Base-by-base conservation (phyloP, 2,113 vertebrate genomes). In the Puntigrus tetrazona region DNA sequence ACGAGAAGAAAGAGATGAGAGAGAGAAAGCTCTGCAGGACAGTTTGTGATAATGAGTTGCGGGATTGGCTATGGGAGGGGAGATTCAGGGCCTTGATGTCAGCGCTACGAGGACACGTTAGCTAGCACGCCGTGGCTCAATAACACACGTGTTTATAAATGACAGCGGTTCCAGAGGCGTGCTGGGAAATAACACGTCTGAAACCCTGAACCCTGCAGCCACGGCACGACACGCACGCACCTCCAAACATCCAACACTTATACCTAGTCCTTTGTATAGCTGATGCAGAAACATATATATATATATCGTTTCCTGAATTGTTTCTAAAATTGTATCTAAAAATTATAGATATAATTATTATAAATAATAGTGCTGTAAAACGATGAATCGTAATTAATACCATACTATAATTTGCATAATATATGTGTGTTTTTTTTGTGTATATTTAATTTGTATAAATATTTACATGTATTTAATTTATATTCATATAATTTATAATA, bases 81-180 rank as follows among this genome's bases (percentile, higher is more conserved):
- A 43, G 43, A 72, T 83, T 45, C 10, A 34, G 82, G 90, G 88
- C 86, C 86, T 89, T 83, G 43, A 76, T 89, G 88, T 88, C 52
- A 20, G 57, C 79, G 78, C 70, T 88, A 88, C 63, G 77, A 89
- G 70, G 80, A 89, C 84, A 88, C 52, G 87, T 36, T 22, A 83
- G 63, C 84, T 75, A 79, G 45, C 9, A 8, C 61, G 77, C 45
- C 50, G 84, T 52, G 52, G 75, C 74, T 88, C 82, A 88, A 85
- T 84, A 88, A 82, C 55, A 25, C 52, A 1, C 61, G 36, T 14
- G 75, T 87, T 86, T 87, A 70, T 90, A 80, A 88, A 89, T 87
- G 72, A 81, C 63, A 82, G 74, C 10, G 25, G 59, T 52, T 55
- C 34, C 36, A 75, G 76, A 5, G 7, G 5, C 75, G 7, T 29